A percentile compares a stretch with the other conserved stretches of the same genome.
phyloP scores from a whole-genome alignment of 2,113 vertebrate genomes.

The Bucco capensis region DNA sequence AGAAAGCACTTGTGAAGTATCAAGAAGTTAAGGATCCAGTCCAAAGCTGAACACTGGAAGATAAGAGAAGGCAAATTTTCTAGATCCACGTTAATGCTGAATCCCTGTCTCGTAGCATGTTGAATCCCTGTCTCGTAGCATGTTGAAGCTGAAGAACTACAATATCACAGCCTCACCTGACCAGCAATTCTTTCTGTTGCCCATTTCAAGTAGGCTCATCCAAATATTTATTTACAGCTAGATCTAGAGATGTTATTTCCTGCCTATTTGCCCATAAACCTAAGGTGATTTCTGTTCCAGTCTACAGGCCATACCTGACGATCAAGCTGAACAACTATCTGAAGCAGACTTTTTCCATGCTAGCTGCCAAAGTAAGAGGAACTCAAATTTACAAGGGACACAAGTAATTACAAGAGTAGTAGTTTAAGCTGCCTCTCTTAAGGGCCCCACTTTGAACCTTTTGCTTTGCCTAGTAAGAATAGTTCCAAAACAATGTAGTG shows the following conservation, averaged over 20 bases:
- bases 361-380: neutral
- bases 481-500: neutral
- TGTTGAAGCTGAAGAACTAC: neutral
- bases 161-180: neutral
- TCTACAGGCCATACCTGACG: neutral
- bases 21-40: neutral
- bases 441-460: neutral
- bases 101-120: too few species aligned
- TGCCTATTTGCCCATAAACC: neutral
- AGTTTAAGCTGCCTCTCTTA: neutral
- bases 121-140: neutral
- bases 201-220: neutral
- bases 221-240: neutral
- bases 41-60: neutral
- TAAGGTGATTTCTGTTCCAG: neutral
- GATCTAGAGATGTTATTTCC: neutral
- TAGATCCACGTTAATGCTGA: neutral
- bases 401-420: neutral
- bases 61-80: neutral
- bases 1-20: neutral
- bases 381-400: neutral
- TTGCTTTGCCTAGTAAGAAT: neutral
- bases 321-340: neutral
- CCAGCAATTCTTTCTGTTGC: neutral
- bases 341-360: neutral